phyloP scores from a whole-genome alignment of 2,113 vertebrate genomes.

The Limnothrissa miodon region DNA sequence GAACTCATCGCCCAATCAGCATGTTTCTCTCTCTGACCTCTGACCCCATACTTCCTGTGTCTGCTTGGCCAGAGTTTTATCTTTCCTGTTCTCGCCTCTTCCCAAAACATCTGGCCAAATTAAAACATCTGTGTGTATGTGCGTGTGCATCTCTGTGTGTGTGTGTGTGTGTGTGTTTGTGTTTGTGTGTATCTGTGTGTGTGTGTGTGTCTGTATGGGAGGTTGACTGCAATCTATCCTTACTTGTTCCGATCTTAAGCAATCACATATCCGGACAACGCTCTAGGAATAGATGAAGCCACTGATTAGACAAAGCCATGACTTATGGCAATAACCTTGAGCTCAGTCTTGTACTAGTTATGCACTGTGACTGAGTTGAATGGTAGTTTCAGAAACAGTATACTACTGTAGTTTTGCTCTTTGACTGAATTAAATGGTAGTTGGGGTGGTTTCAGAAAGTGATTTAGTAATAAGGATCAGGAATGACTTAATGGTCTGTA shows the following conservation, averaged over 20 bases:
- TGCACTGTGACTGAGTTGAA: background rate
- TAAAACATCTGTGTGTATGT: too few species aligned
- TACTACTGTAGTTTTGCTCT: background rate
- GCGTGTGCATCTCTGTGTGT: background rate
- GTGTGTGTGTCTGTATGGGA: background rate
- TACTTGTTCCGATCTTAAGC: background rate
- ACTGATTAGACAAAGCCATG: background rate
- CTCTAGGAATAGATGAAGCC: background rate
- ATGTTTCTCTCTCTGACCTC: slow-evolving; percentile 25
- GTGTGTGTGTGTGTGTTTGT: background rate
- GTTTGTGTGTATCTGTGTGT: background rate
- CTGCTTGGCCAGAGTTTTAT: slow-evolving; percentile 16
- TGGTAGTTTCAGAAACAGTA: background rate
- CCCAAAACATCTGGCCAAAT: slow-evolving; percentile 25
- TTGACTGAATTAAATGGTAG: too few species aligned
- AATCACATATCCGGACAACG: background rate
- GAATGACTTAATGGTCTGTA: too few species aligned
- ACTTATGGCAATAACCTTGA: background rate
- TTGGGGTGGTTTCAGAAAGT: too few species aligned
- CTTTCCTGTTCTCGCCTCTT: slow-evolving; percentile 25
- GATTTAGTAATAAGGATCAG: too few species aligned
- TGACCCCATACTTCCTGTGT: slow-evolving; percentile 34
- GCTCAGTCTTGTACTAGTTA: background rate
- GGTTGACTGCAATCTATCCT: background rate
- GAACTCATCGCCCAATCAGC: slow-evolving; percentile 2